Evolutionary conservation across 2,888 invertebrate species (phyloP), one percentile per base, ranked within the genome.

Genomic region (Parochlus steinenii): DNA sequence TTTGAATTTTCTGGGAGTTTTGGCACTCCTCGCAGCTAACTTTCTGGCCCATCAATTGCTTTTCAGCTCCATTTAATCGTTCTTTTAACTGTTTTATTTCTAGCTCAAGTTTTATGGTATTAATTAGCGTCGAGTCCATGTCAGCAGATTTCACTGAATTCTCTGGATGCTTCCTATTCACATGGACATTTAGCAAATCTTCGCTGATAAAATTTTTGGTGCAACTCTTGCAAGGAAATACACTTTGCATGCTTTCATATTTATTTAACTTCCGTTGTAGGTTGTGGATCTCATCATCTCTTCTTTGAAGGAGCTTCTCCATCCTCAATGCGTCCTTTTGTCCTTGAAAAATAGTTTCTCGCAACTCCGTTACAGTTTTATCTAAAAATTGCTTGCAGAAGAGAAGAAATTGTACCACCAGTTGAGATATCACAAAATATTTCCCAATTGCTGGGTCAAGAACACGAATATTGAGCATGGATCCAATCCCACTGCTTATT

Each of bases 21-120:
- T 15, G n/a, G 37, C 3, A 40, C 39, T 1, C 37, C 42, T 2
- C 36, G 31, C 4, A 36, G 11, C 8, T 33, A 40, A 22, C 41
- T 45, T 38, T 45, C 15, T 50, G 46, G 12, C 52, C 48, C 34
- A 48, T 54, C 34, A 71, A 63, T 6, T 65, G 56, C 39, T 62
- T 63, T 45, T 73, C 73, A 1, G 71, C 65, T 28, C 58, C 59
- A 48, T 71, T 73, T 2, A 74, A 48, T 15, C 70, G 58, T 43
- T 73, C 71, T 46, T 73, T 74, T 6, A 74, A 48, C 23, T 66
- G 65, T 46, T 73, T 73, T 24, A 74, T 70, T 50, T 74, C 73
- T 28, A 65, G 54, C 37, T 71, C 65, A 38, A 80, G 53, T 50
- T 71, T 74, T 26, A 68, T 67, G 3, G 71, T 71, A 48, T 74